Percentiles rank a stretch among this genome's conserved stretches.
These are phyloP conservation scores for Scarus forsteni DNA, from an alignment of 2,797 vertebrate species.

Conservation along the genomic window DNA sequence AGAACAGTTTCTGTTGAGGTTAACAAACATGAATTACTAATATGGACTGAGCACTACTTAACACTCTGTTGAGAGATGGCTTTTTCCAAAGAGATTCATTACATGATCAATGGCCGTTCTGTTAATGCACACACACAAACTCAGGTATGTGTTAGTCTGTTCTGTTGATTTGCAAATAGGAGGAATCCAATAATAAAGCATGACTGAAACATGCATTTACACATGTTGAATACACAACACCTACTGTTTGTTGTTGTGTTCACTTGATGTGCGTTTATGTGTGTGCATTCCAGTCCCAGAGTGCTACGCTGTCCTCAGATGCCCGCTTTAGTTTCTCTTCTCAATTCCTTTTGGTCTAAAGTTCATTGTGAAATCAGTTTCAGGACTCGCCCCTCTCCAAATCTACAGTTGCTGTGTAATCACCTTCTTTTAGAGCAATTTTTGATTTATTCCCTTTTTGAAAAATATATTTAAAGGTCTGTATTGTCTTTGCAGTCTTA, in stretches of 20 bases:
- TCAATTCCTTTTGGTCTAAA: constrained; percentile 63
- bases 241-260: constrained; percentile 27
- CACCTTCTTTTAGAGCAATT: constrained; percentile 82
- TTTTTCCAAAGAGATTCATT: constrained; percentile 86
- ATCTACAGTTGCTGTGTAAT: constrained; percentile 95
- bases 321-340: constrained; percentile 64
- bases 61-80: constrained; percentile 87
- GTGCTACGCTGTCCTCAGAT: constrained; percentile 81
- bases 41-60: constrained; percentile 83
- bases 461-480: constrained; percentile 91
- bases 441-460: constrained; percentile 89
- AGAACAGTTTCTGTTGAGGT: constrained; percentile 81
- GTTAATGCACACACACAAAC: constrained; percentile 78
- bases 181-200: constrained; percentile 45
- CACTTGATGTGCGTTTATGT: constrained; percentile 71
- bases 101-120: constrained; percentile 75
- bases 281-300: constrained; percentile 80
- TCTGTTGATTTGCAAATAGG: constrained; percentile 26
- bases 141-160: constrained; percentile 35
- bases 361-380: constrained; percentile 66
- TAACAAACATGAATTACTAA: constrained; percentile 83
- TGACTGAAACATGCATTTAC: constrained; percentile 40
- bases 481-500: constrained; percentile 83
- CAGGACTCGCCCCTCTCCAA: constrained; percentile 73
- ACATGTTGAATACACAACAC: constrained; percentile 42